A percentile compares a stretch with the other conserved stretches of the same genome.
Evolutionary conservation across 2,797 vertebrate genomes (phyloP).

Genomic region (Meda fulgida): DNA sequence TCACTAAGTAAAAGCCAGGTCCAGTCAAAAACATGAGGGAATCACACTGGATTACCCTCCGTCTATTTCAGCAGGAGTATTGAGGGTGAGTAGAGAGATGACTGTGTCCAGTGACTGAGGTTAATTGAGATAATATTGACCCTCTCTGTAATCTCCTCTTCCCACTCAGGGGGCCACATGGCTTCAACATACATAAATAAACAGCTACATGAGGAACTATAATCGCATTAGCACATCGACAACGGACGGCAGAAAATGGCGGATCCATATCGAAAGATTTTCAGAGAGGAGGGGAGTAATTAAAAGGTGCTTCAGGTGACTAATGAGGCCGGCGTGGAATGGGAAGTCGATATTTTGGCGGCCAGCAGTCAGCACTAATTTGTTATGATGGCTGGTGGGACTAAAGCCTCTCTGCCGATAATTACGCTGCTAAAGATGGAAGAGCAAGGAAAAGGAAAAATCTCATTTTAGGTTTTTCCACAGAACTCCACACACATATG

Average conservation of each 20-base stretch:
- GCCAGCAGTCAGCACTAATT: constrained; percentile 87
- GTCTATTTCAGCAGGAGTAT: constrained; percentile 65
- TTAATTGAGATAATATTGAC: constrained; percentile 91
- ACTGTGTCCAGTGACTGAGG: constrained; percentile 72
- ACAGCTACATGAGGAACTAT: constrained; percentile 79
- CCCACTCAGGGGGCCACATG: constrained; percentile 75
- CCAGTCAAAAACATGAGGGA: constrained; percentile 30
- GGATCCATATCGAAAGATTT: constrained; percentile 80
- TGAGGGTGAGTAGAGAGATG: constrained; percentile 75
- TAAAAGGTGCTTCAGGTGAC: constrained; percentile 96
- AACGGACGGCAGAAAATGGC: constrained; percentile 62
- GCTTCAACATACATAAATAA: constrained; percentile 79
- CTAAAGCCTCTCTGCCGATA: constrained; percentile 72
- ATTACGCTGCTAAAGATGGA: constrained; percentile 70
- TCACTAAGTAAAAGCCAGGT: constrained; percentile 1
- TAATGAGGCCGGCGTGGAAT: constrained; percentile 85
- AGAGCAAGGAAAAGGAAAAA: constrained; percentile 17
- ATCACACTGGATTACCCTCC: background rate
- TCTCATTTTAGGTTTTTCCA: constrained; percentile 13
- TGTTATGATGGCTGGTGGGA: constrained; percentile 83
- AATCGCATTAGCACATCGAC: constrained; percentile 83
- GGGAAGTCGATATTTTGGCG: constrained; percentile 87
- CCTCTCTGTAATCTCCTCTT: constrained; percentile 75
- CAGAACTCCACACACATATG: constrained; percentile 9
- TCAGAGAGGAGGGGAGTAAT: constrained; percentile 80